phyloP scores from a whole-genome alignment of 2,888 invertebrate species.

The Myopa testacea region DNA sequence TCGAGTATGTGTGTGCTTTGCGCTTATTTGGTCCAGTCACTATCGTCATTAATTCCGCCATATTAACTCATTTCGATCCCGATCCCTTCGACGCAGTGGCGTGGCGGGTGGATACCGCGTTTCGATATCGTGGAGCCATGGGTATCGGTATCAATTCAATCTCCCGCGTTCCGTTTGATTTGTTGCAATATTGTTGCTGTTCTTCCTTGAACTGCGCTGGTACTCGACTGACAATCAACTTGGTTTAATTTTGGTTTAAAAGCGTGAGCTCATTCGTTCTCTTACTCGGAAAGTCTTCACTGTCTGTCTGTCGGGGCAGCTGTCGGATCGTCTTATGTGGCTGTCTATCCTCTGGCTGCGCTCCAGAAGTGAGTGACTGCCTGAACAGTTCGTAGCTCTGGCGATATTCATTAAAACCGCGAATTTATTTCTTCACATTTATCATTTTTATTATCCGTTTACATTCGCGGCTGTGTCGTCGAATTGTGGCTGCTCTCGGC shows the following conservation, averaged over 20 bases:
- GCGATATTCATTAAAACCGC: constrained; percentile 31
- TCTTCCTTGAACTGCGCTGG: constrained; percentile 9
- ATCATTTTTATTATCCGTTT: constrained; percentile 31
- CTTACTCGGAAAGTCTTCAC: neutral
- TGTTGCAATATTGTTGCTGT: constrained; percentile 31
- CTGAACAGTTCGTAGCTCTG: neutral
- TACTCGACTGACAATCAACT: constrained; percentile 19
- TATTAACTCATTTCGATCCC: constrained; percentile 37
- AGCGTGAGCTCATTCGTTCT: constrained; percentile 10
- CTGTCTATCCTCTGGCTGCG: constrained; percentile 1
- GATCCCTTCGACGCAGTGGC: neutral
- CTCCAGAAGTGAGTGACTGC: constrained; percentile 19
- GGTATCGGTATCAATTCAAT: constrained; percentile 39
- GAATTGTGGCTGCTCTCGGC: neutral
- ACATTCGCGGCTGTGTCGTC: constrained; percentile 5
- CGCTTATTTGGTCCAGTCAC: constrained; percentile 6
- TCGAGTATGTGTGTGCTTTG: neutral
- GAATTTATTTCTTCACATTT: constrained; percentile 29
- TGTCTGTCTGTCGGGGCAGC: neutral
- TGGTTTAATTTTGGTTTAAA: constrained; percentile 14
- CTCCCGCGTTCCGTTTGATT: constrained; percentile 39
- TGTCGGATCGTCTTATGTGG: constrained; percentile 18
- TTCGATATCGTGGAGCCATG: constrained; percentile 18
- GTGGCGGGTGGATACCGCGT: constrained; percentile 6
- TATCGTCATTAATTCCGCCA: constrained; percentile 39